Base-by-base conservation (phyloP, 2,888 invertebrate genomes). In the Taphrorychus bicolor region DNA sequence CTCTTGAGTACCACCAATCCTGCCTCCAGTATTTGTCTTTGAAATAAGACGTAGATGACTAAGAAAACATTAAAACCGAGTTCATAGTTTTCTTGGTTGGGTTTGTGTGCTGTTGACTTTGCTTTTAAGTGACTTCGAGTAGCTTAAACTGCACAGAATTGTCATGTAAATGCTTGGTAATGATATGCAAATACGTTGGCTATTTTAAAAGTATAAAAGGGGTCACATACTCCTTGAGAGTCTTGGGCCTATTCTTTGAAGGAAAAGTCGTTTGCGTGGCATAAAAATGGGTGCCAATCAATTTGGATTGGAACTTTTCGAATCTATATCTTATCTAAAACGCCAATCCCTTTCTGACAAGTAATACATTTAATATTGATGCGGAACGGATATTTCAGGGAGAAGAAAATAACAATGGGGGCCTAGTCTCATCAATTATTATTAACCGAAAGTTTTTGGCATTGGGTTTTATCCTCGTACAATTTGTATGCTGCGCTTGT, bases 361-460 rank as follows among this genome's bases (percentile, higher is more conserved):
- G 65, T 60, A 65, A 69, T 65, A 56, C 65, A 60, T 69, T 69
- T 65, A 60, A 69, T 61, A 61, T 57, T 51, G 62, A 60, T 60
- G 16, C 61, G 48, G 59, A 61, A 56, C 42, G 58, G 58, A 53
- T 57, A 56, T 58, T 61, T 67, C 52, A 22, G 14, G 54, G 58
- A 67, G 48, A 49, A 67, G 53, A 67, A n/a, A n/a, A n/a, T n/a
- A 54, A 67, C 62, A 67, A 67, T 58, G 56, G 58, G 54, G 53
- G 17, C 62, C 52, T 53, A 52, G 51, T 45, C 57, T 23, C 67
- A 67, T 67, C 67, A 67, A 67, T 67, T 57, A 67, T 67, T 61
- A 57, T 67, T 67, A 67, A 67, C 66, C 58, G 58, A 67, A 67
- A 61, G 61, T 67, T 67, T 67, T 67, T 67, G 67, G 62, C 62